Conservation (phyloP, 2,888 invertebrate species). For the Tortrix viridana region DNA sequence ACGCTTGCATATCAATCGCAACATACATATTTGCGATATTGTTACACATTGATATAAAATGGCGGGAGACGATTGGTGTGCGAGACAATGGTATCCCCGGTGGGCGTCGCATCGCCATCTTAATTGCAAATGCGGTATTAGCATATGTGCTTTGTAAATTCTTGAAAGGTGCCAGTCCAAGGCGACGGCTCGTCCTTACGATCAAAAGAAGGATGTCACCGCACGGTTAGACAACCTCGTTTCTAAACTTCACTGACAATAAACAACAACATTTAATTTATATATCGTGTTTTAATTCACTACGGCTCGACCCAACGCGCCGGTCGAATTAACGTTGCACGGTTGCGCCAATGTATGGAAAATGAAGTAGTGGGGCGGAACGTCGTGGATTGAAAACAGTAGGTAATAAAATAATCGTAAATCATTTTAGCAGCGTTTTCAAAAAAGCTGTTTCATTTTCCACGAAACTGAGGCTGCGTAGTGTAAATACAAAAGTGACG, state of each 20-base stretch:
- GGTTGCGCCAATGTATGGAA: too few species aligned
- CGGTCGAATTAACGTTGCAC: too few species aligned
- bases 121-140: conserved; percentile 81
- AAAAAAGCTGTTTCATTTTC: too few species aligned
- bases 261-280: conserved; percentile 18
- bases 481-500: too few species aligned
- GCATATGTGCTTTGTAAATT: conserved; percentile 79
- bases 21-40: conserved; percentile 27
- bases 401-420: too few species aligned
- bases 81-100: conserved; percentile 75
- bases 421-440: too few species aligned
- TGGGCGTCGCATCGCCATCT: conserved; percentile 68
- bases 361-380: too few species aligned
- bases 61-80: conserved; percentile 58
- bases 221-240: conserved; percentile 30
- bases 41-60: conserved; percentile 44
- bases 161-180: conserved; percentile 72
- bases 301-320: too few species aligned
- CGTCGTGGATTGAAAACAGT: too few species aligned
- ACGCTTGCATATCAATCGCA: conserved; percentile 29
- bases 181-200: conserved; percentile 65
- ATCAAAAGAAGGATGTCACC: conserved; percentile 54
- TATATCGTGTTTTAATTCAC: conserved; percentile 1
- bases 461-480: too few species aligned
- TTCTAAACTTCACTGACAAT: conserved; percentile 16